A percentile compares a stretch with the other conserved stretches of the same genome.
Evolutionary conservation across 1,140 invertebrate genomes (phyloP).

Genomic region (Bathynomus jamesi): DNA sequence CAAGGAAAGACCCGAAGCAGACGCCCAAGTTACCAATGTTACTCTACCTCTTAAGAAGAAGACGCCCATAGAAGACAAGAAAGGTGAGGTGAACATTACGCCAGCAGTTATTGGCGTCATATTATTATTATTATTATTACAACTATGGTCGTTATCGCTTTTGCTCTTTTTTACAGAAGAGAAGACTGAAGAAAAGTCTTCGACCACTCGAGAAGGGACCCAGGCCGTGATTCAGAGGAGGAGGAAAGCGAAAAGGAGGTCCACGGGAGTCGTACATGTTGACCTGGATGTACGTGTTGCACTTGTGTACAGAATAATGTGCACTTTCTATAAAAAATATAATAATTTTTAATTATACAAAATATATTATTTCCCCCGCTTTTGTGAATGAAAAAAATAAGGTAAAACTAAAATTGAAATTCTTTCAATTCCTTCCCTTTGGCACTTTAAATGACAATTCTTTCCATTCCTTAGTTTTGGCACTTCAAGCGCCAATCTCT

Average conservation of each 20-base stretch:
- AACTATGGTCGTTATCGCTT: neutral
- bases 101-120: neutral
- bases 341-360: too few species aligned
- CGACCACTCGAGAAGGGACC: constrained; percentile 42
- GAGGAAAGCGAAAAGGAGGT: constrained; percentile 44
- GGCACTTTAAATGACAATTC: too few species aligned
- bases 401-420: too few species aligned
- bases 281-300: constrained; percentile 51
- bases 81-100: neutral
- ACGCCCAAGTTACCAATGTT: neutral
- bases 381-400: too few species aligned
- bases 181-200: neutral
- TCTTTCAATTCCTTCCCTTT: too few species aligned
- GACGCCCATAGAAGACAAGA: neutral
- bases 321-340: too few species aligned
- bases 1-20: constrained; percentile 6
- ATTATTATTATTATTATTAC: neutral
- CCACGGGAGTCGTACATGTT: constrained; percentile 37
- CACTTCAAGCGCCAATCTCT: too few species aligned
- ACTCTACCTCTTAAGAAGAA: constrained; percentile 4
- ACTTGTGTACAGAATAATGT: neutral
- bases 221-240: constrained; percentile 40
- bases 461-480: too few species aligned
- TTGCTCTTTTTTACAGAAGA: neutral
- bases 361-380: too few species aligned